A percentile compares a stretch with the other conserved stretches of the same genome.
phyloP scores from a whole-genome alignment of 64 coral and sea anemone genomes.

The Dendronephthya gigantea region DNA sequence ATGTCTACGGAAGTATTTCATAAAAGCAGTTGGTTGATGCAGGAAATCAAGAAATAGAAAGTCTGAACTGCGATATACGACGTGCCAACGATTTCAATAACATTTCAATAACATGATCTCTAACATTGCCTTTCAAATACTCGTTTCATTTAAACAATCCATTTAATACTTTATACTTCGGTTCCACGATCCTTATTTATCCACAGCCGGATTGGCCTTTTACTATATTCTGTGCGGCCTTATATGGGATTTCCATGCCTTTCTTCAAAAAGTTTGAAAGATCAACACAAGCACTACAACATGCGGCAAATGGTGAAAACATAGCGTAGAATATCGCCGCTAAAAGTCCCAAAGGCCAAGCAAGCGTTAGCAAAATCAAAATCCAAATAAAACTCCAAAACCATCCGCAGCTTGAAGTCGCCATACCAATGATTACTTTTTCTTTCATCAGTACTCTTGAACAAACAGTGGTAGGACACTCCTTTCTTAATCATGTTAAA shows the following conservation, averaged over 20 bases:
- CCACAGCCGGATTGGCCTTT: slow-evolving; percentile 64
- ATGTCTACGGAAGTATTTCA: no score
- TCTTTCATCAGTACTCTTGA: not conserved
- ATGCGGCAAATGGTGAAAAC: slow-evolving; percentile 85
- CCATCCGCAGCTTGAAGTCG: slow-evolving; percentile 71
- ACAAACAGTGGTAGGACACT: not conserved
- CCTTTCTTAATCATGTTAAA: not conserved
- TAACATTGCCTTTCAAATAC: not conserved
- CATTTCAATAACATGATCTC: not conserved
- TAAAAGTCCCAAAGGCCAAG: slow-evolving; percentile 69
- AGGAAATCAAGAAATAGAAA: not conserved
- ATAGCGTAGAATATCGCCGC: slow-evolving; percentile 87
- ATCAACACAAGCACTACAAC: slow-evolving; percentile 67
- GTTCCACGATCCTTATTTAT: not conserved
- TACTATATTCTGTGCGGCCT: slow-evolving; percentile 79
- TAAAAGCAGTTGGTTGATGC: no score
- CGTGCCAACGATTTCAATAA: no score
- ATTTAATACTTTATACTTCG: not conserved
- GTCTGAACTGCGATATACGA: not conserved
- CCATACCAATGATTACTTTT: not conserved
- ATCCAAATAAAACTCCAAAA: slow-evolving; percentile 83
- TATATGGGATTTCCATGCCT: slow-evolving; percentile 67
- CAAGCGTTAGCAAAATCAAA: slow-evolving; percentile 49
- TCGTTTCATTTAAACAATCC: no score
- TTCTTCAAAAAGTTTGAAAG: slow-evolving; percentile 64